These are phyloP conservation scores for Dryadula phaetusa DNA, from an alignment of 2,888 invertebrate species.

Conservation along the genomic window DNA sequence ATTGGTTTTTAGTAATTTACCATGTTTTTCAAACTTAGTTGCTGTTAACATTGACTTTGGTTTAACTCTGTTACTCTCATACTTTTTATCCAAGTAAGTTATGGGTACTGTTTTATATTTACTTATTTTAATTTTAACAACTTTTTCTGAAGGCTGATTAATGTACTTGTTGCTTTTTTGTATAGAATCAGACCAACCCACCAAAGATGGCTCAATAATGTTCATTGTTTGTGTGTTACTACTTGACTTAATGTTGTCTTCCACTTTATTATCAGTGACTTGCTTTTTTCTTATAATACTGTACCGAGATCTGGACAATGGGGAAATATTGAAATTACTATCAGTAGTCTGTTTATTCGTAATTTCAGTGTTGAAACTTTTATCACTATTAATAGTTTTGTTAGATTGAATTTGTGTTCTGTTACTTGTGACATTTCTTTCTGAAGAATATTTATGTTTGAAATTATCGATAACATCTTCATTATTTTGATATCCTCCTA, in stretches of 20 bases:
- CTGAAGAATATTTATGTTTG: conserved; percentile 45
- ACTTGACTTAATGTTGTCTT: conserved; percentile 13
- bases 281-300: conserved; percentile 59
- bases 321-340: conserved; percentile 17
- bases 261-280: neutral
- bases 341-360: conserved; percentile 42
- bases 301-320: conserved; percentile 57
- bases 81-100: conserved; percentile 53
- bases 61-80: neutral
- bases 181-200: neutral
- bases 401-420: neutral
- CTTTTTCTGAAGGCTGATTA: conserved; percentile 40
- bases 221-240: neutral
- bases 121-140: conserved; percentile 63
- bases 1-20: conserved; percentile 21
- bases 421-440: conserved; percentile 18
- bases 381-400: neutral
- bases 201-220: neutral
- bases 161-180: neutral
- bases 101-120: conserved; percentile 72
- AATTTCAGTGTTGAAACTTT: conserved; percentile 31
- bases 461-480: conserved; percentile 18
- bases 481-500: conserved; percentile 20
- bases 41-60: conserved; percentile 1
- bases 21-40: neutral